phyloP scores from a whole-genome alignment of 2,888 invertebrate genomes.

The Druceiella hillmani region DNA sequence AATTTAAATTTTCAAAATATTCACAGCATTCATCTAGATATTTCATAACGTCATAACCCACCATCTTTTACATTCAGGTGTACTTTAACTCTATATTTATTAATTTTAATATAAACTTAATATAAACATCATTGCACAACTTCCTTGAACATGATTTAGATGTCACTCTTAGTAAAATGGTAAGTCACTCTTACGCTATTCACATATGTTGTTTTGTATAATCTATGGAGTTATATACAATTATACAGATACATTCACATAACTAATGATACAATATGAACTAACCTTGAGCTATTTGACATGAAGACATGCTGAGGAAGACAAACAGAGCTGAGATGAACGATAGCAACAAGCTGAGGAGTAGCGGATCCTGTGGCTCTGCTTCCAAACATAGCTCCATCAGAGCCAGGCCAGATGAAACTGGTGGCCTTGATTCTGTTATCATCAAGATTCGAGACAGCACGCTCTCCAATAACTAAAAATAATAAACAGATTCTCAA shows the following conservation, averaged over 20 bases:
- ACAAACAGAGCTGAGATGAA: conserved; percentile 90
- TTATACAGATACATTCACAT: conserved; percentile 1
- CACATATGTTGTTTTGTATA: too few species aligned
- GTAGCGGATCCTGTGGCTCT: conserved; percentile 71
- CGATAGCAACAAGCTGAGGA: conserved; percentile 80
- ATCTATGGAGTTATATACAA: too few species aligned
- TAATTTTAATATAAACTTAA: too few species aligned
- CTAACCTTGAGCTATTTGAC: conserved; percentile 57
- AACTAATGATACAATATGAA: conserved; percentile 3
- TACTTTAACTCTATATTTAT: too few species aligned
- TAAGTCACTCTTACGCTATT: too few species aligned
- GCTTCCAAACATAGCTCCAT: conserved; percentile 73
- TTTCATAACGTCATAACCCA: too few species aligned
- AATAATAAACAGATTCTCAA: conserved; percentile 15
- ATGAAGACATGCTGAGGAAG: conserved; percentile 83
- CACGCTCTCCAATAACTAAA: conserved; percentile 72
- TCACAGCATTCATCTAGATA: too few species aligned
- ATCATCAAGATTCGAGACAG: conserved; percentile 70
- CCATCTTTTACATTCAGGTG: too few species aligned
- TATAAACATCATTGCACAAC: too few species aligned
- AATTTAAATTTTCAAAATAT: too few species aligned
- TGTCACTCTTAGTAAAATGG: too few species aligned
- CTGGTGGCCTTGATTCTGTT: conserved; percentile 65
- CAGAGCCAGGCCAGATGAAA: conserved; percentile 68
- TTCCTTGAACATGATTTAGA: too few species aligned